Evolutionary conservation across 2,888 invertebrate species (phyloP).

Genomic region (Dugesia japonica): DNA sequence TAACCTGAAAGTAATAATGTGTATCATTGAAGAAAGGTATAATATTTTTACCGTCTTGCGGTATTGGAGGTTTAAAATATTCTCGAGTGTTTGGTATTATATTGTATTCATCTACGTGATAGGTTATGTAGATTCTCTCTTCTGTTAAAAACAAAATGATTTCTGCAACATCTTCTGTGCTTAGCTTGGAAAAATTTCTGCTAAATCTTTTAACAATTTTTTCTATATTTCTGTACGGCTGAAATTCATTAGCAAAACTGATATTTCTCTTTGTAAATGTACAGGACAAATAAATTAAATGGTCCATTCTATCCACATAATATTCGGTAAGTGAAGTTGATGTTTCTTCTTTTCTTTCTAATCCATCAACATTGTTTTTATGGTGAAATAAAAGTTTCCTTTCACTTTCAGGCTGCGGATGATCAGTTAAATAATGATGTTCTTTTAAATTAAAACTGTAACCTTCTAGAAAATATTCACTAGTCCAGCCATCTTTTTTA

Average conservation of each 20-base stretch:
- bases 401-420: conserved; percentile 47
- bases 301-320: conserved; percentile 36
- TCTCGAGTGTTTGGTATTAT: conserved; percentile 46
- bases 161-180: conserved; percentile 44
- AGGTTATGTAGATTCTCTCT: conserved; percentile 44
- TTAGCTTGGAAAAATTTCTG: conserved; percentile 40
- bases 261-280: not conserved
- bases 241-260: not conserved
- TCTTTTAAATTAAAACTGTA: conserved; percentile 38
- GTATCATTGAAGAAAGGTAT: conserved; percentile 21
- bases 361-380: conserved; percentile 58
- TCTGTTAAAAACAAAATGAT: conserved; percentile 42
- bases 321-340: conserved; percentile 45
- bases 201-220: conserved; percentile 45
- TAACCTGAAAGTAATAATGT: not conserved
- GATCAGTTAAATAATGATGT: conserved; percentile 43
- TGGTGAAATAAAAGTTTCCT: conserved; percentile 54
- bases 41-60: conserved; percentile 38
- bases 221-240: conserved; percentile 36
- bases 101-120: conserved; percentile 44
- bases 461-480: conserved; percentile 14
- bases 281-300: not conserved
- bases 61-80: conserved; percentile 44
- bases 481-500: conserved; percentile 22
- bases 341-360: conserved; percentile 49